Evolutionary conservation across 1,140 invertebrate genomes (phyloP).

Genomic region (Holcopasites calliopsidis): DNA sequence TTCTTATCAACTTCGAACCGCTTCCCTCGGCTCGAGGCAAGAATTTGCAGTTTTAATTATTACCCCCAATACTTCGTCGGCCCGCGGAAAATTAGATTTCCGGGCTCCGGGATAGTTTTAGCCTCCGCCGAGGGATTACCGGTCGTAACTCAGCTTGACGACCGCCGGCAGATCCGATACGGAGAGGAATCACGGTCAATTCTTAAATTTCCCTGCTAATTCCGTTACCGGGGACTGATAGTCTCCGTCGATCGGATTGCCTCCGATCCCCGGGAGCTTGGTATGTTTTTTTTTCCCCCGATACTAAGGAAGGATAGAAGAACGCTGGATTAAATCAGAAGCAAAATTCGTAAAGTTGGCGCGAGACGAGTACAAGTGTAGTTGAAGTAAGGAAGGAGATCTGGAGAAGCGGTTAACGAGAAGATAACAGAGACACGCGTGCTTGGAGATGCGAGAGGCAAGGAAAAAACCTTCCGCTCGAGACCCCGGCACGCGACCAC

Average conservation of each 20-base stretch:
- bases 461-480: conserved; percentile 17
- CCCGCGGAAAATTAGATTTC: conserved; percentile 54
- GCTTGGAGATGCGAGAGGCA: conserved; percentile 17
- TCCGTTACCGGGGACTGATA: conserved; percentile 4
- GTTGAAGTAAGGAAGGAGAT: background rate
- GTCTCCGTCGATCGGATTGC: conserved; percentile 16
- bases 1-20: conserved; percentile 16
- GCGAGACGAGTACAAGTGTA: background rate
- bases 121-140: conserved; percentile 46
- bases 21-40: conserved; percentile 1
- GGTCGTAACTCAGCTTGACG: conserved; percentile 48
- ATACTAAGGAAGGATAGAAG: background rate
- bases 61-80: conserved; percentile 42
- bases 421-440: conserved; percentile 48
- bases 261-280: conserved; percentile 9
- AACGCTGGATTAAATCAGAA: background rate
- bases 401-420: conserved; percentile 32
- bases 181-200: conserved; percentile 44
- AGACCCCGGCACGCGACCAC: conserved; percentile 50
- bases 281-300: background rate
- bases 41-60: conserved; percentile 55
- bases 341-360: background rate
- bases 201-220: conserved; percentile 48
- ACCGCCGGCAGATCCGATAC: conserved; percentile 42
- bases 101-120: conserved; percentile 39